Conservation (phyloP, 2,113 vertebrate genomes). For the Macrotus californicus region DNA sequence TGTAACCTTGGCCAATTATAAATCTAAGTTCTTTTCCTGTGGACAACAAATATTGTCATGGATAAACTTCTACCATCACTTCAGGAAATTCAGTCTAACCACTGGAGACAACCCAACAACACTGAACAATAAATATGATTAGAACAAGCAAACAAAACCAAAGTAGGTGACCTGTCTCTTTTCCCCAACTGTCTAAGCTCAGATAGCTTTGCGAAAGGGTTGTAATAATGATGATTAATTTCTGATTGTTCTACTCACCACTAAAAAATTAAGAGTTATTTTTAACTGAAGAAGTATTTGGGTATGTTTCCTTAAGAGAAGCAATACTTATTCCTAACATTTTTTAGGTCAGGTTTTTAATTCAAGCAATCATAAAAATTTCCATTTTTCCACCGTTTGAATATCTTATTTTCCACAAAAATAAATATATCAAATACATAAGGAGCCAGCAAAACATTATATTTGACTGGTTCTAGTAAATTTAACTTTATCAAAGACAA, state of each 20-base stretch:
- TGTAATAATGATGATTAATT: not conserved
- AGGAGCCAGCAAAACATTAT: not conserved
- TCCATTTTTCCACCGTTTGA: not conserved
- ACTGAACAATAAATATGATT: not conserved
- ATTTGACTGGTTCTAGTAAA: not conserved
- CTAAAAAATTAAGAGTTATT: not conserved
- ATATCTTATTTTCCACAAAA: slow-evolving; percentile 2
- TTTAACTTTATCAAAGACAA: not conserved
- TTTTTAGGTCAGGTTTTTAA: not conserved
- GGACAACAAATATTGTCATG: not conserved
- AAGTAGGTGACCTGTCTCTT: not conserved
- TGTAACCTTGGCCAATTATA: not conserved
- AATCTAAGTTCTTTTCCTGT: not conserved
- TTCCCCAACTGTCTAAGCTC: not conserved
- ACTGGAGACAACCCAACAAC: not conserved
- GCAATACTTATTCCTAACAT: not conserved
- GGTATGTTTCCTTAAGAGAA: not conserved
- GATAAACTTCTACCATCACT: not conserved
- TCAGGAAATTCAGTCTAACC: slow-evolving; percentile 5
- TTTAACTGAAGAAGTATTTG: not conserved
- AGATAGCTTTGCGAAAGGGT: not conserved
- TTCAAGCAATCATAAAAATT: not conserved
- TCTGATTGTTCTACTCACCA: not conserved
- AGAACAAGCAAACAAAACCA: not conserved
- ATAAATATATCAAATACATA: not conserved